phyloP scores from a whole-genome alignment of 2,113 vertebrate species.

The Promerops cafer region DNA sequence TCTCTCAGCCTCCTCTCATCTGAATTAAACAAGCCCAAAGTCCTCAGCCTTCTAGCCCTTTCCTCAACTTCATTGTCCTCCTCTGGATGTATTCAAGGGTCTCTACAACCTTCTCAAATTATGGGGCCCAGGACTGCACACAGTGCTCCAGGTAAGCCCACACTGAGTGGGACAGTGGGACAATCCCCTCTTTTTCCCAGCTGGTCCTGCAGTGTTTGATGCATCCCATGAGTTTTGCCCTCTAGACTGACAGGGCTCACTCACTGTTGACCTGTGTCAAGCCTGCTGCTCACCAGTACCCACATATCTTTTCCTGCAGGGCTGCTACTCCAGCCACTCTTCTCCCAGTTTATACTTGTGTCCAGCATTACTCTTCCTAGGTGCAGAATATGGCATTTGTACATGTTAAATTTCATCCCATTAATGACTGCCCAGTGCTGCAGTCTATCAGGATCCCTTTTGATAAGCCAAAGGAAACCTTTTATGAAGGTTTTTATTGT shows the following conservation, averaged over 20 bases:
- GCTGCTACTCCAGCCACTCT: not conserved
- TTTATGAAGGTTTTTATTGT: not conserved
- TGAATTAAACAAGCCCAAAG: not conserved
- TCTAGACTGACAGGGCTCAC: not conserved
- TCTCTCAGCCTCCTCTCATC: not conserved
- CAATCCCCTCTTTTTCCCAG: not conserved
- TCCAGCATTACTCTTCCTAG: not conserved
- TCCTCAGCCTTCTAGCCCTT: not conserved
- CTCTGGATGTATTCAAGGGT: not conserved
- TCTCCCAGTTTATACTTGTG: not conserved
- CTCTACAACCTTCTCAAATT: not conserved
- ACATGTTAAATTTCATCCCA: not conserved
- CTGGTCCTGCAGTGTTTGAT: not conserved
- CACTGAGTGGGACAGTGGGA: accelerated
- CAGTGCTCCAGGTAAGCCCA: not conserved
- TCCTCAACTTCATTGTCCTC: not conserved
- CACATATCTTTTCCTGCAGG: not conserved
- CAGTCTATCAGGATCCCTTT: not conserved
- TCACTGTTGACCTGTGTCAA: not conserved
- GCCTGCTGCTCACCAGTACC: not conserved
- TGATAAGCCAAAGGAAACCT: not conserved
- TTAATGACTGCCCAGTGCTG: not conserved
- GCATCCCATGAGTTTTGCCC: accelerated
- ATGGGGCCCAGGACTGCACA: not conserved
- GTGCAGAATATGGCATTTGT: not conserved